phyloP scores from a whole-genome alignment of 2,888 invertebrate genomes.

The Therioaphis trifolii region DNA sequence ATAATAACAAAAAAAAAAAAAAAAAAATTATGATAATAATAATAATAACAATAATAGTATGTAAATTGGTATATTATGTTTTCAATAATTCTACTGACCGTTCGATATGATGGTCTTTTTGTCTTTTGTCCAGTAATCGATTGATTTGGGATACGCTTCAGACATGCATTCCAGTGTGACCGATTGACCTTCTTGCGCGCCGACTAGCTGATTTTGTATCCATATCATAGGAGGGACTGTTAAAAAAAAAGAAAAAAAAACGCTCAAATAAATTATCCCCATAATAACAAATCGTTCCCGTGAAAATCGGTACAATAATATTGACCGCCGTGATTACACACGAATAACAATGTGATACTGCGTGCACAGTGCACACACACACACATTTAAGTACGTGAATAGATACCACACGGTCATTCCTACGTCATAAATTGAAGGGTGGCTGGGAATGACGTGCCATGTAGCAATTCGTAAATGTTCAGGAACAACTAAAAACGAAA shows the following conservation, averaged over 20 bases:
- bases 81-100: conserved; percentile 69
- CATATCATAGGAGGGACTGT: conserved; percentile 73
- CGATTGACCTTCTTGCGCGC: conserved; percentile 71
- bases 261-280: neutral
- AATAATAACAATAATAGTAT: neutral
- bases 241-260: neutral
- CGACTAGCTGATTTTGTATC: conserved; percentile 73
- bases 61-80: neutral
- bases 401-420: too few relatives aligned
- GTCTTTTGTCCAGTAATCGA: conserved; percentile 73
- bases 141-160: conserved; percentile 73
- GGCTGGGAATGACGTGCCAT: too few relatives aligned
- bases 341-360: neutral
- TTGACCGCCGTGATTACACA: neutral
- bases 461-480: too few relatives aligned
- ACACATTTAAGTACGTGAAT: too few relatives aligned
- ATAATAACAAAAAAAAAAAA: neutral
- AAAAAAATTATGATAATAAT: neutral
- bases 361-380: too few relatives aligned
- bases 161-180: conserved; percentile 73
- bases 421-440: too few relatives aligned
- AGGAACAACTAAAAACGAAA: too few relatives aligned
- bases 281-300: too few relatives aligned
- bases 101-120: conserved; percentile 72
- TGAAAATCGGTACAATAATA: neutral